Conservation (phyloP, 2,113 vertebrate species). For the Talpa occidentalis region DNA sequence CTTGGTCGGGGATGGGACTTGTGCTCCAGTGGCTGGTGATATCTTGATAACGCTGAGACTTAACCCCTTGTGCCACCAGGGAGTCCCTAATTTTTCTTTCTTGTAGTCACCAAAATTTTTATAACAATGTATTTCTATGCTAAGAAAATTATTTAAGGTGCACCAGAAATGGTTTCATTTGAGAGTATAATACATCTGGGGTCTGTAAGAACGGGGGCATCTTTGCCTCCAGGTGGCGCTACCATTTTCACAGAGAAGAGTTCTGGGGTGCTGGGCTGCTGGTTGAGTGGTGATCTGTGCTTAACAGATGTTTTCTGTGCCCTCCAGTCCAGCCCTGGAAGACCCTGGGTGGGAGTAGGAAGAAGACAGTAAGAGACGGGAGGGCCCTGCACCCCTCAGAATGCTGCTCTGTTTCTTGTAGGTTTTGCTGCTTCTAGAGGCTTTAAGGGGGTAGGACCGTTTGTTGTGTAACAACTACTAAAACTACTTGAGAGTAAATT, state of each 20-base stretch:
- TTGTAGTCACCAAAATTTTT: not conserved
- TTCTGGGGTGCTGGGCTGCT: not conserved
- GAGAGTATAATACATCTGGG: not conserved
- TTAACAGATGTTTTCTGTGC: not conserved
- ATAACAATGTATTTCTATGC: not conserved
- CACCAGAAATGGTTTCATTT: not conserved
- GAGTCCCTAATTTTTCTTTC: slow-evolving; percentile 15
- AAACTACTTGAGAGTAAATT: slow-evolving; percentile 54
- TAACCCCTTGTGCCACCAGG: too few species aligned
- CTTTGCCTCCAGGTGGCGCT: slow-evolving; percentile 62
- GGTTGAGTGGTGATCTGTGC: not conserved
- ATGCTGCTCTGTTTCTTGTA: not conserved
- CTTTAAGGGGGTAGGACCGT: not conserved
- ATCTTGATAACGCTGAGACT: not conserved
- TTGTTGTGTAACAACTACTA: slow-evolving; percentile 48
- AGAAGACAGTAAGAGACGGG: not conserved
- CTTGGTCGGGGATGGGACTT: too few species aligned
- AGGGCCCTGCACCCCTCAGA: not conserved
- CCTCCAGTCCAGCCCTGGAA: not conserved
- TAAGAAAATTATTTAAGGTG: not conserved
- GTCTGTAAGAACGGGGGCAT: not conserved
- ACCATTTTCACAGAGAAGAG: slow-evolving; percentile 40
- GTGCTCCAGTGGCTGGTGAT: too few species aligned
- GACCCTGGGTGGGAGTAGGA: not conserved
- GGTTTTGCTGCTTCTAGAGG: not conserved